Conservation (phyloP, 2,888 invertebrate species). For the Napeogenes inachia region DNA sequence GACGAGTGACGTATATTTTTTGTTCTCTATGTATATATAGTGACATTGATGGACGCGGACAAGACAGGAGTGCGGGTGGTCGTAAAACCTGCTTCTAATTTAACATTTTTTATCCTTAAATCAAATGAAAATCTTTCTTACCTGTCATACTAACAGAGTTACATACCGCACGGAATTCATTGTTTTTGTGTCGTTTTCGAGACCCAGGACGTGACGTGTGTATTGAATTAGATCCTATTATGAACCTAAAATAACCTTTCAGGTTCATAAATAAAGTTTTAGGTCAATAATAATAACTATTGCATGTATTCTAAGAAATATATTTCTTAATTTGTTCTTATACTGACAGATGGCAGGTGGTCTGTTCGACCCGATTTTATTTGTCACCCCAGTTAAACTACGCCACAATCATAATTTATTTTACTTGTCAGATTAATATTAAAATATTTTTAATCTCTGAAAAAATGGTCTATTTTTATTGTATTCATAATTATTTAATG, state of each 20-base stretch:
- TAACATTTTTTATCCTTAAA: slow-evolving; percentile 28
- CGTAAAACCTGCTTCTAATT: slow-evolving; percentile 36
- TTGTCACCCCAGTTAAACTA: slow-evolving; percentile 35
- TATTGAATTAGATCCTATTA: background rate
- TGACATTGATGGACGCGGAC: slow-evolving; percentile 62
- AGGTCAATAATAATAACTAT: background rate
- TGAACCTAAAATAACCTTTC: background rate
- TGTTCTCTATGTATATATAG: slow-evolving; percentile 44
- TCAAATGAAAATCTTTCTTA: slow-evolving; percentile 28
- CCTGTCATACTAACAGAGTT: slow-evolving; percentile 19
- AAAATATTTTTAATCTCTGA: slow-evolving; percentile 11
- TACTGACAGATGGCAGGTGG: slow-evolving; percentile 35
- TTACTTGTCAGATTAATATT: slow-evolving; percentile 23
- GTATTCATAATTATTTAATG: too few species aligned
- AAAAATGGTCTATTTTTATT: too few species aligned
- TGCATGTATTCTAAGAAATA: background rate
- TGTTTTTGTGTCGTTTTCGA: slow-evolving; percentile 6
- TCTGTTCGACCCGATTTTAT: slow-evolving; percentile 32
- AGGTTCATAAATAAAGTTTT: too few species aligned
- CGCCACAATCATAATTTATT: slow-evolving; percentile 29
- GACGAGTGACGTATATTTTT: slow-evolving; percentile 42
- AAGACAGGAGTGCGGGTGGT: slow-evolving; percentile 41
- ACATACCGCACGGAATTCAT: slow-evolving; percentile 5
- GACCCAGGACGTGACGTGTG: background rate
- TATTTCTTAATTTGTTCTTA: slow-evolving; percentile 12